These are phyloP conservation scores for Caiman crocodilus DNA, from an alignment of 2,797 vertebrate genomes.

Conservation along the genomic window DNA sequence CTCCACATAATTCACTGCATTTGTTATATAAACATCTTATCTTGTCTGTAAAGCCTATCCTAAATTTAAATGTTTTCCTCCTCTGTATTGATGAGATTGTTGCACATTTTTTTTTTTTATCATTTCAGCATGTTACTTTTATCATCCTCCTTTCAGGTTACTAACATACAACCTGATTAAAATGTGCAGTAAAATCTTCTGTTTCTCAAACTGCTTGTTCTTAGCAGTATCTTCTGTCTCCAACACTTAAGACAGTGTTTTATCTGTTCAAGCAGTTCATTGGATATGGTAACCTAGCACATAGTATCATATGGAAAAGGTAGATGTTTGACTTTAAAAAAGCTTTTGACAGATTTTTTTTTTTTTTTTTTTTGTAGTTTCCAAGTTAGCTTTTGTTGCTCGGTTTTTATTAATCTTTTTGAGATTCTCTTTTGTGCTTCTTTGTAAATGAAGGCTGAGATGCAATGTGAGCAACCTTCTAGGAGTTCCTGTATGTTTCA, in stretches of 20 bases:
- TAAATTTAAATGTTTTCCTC: neutral
- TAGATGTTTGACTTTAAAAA: neutral
- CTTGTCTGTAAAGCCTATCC: neutral
- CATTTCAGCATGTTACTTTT: too few relatives aligned
- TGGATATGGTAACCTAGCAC: neutral
- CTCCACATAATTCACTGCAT: neutral
- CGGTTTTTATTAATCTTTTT: neutral
- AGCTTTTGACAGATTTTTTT: neutral
- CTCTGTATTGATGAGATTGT: neutral
- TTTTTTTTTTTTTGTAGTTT: neutral
- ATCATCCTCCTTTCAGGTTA: neutral
- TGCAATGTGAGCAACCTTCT: slow-evolving; percentile 9
- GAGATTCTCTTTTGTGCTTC: neutral
- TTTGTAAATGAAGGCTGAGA: neutral
- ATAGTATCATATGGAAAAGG: neutral
- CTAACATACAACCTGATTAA: neutral
- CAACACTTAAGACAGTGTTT: neutral
- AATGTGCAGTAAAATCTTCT: neutral
- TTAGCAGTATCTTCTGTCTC: neutral
- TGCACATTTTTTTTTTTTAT: neutral
- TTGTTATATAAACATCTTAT: neutral
- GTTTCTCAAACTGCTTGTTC: neutral
- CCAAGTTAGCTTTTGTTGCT: neutral
- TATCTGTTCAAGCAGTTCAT: neutral
- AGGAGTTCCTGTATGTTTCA: slow-evolving; percentile 28